phyloP scores from a whole-genome alignment of 1,140 invertebrate species.

The Euglossa dilemma region DNA sequence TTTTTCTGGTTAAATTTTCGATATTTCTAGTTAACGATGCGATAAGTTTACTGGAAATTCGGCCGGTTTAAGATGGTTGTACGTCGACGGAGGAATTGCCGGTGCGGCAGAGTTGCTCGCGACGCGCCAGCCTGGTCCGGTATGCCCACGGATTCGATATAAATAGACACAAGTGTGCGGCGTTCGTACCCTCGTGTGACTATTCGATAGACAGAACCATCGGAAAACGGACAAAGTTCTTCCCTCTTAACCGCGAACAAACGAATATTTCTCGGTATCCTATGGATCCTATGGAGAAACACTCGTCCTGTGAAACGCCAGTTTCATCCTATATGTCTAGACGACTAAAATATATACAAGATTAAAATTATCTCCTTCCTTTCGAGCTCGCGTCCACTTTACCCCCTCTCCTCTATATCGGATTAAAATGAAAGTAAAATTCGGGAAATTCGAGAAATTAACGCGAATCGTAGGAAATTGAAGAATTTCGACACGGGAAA shows the following conservation, averaged over 20 bases:
- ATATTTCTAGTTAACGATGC: not conserved
- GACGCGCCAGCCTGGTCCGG: slow-evolving; percentile 62
- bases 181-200: slow-evolving; percentile 35
- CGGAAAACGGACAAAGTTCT: not conserved
- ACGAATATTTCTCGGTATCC: slow-evolving; percentile 11
- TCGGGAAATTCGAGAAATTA: not conserved
- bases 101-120: slow-evolving; percentile 7
- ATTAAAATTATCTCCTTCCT: too few species aligned
- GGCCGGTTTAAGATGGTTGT: not conserved
- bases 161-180: slow-evolving; percentile 53
- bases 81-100: slow-evolving; percentile 26
- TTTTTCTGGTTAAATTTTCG: not conserved
- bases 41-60: not conserved
- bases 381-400: too few species aligned
- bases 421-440: too few species aligned
- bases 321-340: too few species aligned
- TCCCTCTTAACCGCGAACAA: slow-evolving; percentile 3
- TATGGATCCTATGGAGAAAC: too few species aligned
- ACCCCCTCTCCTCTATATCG: too few species aligned
- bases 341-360: too few species aligned
- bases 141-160: slow-evolving; percentile 69
- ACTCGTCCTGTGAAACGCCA: too few species aligned
- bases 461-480: too few species aligned
- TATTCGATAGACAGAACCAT: slow-evolving; percentile 31
- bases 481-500: not conserved